A percentile compares a stretch with the other conserved stretches of the same genome.
Evolutionary conservation across 2,888 invertebrate species (phyloP).

Genomic region (Clitarchus hookeri): DNA sequence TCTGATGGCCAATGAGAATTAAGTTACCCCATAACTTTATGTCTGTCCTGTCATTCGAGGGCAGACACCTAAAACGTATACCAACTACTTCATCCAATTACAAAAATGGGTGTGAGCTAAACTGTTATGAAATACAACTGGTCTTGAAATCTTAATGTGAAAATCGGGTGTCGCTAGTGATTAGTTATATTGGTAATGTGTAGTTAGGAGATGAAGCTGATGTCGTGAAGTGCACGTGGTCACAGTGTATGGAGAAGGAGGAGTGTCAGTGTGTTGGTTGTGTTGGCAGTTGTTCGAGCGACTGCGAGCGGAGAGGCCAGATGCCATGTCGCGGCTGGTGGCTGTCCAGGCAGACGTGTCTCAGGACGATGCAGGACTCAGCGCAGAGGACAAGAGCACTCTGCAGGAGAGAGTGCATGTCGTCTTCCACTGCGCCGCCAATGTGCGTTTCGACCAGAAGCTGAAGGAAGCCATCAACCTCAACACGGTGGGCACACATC

Average conservation of each 20-base stretch:
- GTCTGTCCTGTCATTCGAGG: too few relatives aligned
- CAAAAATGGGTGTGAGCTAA: too few relatives aligned
- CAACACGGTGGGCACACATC: constrained; percentile 89
- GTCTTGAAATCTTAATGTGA: too few relatives aligned
- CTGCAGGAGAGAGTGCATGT: constrained; percentile 73
- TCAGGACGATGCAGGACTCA: constrained; percentile 69
- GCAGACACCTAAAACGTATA: too few relatives aligned
- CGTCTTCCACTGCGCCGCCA: constrained; percentile 80
- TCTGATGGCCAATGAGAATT: too few relatives aligned
- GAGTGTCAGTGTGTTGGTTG: neutral
- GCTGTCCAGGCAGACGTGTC: constrained; percentile 73
- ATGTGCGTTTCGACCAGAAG: constrained; percentile 83
- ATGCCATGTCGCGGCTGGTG: constrained; percentile 48
- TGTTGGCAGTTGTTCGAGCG: constrained; percentile 72
- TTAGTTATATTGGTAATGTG: too few relatives aligned
- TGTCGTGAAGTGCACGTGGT: too few relatives aligned
- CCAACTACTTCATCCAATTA: too few relatives aligned
- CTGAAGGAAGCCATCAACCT: constrained; percentile 86
- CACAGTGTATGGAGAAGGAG: neutral
- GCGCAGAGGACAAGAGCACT: constrained; percentile 65
- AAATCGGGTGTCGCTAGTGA: too few relatives aligned
- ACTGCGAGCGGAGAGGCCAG: constrained; percentile 61
- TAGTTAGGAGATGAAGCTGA: too few relatives aligned
- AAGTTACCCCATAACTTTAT: too few relatives aligned
- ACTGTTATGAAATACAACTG: too few relatives aligned